phyloP scores from a whole-genome alignment of 2,113 vertebrate species.

The Hymenochirus boettgeri region DNA sequence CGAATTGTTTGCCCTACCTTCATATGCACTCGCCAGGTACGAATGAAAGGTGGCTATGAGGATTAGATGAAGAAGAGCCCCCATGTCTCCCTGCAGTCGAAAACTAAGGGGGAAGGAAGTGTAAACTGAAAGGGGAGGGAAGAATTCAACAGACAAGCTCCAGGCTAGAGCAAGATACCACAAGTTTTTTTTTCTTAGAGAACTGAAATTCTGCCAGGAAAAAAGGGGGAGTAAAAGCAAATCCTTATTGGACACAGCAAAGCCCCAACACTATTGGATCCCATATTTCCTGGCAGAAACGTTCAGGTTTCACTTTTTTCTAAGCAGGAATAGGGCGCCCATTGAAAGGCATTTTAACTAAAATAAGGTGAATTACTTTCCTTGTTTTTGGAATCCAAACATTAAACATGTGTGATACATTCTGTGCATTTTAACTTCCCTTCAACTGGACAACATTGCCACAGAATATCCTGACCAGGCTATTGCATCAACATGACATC shows the following conservation, averaged over 20 bases:
- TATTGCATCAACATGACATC: slow-evolving; percentile 3
- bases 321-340: slow-evolving; percentile 1
- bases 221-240: slow-evolving; percentile 36
- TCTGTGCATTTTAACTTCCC: not conserved
- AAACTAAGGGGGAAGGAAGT: slow-evolving; percentile 30
- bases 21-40: slow-evolving; percentile 27
- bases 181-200: slow-evolving; percentile 37
- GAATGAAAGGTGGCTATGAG: slow-evolving; percentile 20
- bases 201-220: slow-evolving; percentile 40
- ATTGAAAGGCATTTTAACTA: not conserved
- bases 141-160: slow-evolving; percentile 41
- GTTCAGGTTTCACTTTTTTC: slow-evolving; percentile 13
- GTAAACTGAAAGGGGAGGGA: slow-evolving; percentile 21
- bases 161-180: slow-evolving; percentile 41
- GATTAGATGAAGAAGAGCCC: slow-evolving; percentile 9
- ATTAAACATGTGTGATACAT: slow-evolving; percentile 1
- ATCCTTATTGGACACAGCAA: slow-evolving; percentile 32
- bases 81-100: slow-evolving; percentile 23
- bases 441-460: not conserved
- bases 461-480: slow-evolving; percentile 5
- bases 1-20: slow-evolving; percentile 19
- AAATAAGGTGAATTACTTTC: not conserved
- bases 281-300: slow-evolving; percentile 7
- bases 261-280: slow-evolving; percentile 21
- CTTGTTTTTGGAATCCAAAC: slow-evolving; percentile 16